A percentile compares a stretch with the other conserved stretches of the same genome.
phyloP scores from a whole-genome alignment of 2,113 vertebrate genomes.

The Donacobius atricapilla region DNA sequence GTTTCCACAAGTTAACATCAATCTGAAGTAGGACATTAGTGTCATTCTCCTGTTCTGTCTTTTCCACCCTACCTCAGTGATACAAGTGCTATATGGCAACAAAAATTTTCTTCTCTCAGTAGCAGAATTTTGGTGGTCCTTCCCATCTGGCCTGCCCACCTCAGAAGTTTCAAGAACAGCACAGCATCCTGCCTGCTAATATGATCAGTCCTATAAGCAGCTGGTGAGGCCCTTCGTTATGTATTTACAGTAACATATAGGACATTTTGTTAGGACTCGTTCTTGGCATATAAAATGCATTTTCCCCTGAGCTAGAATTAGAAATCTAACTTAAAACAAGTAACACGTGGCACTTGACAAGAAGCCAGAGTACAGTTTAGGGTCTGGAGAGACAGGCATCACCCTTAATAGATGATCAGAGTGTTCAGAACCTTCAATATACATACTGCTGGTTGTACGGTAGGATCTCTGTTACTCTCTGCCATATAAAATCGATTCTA shows the following conservation, averaged over 20 bases:
- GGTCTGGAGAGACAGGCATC: background rate
- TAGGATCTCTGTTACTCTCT: background rate
- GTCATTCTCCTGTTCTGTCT: background rate
- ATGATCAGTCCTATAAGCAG: background rate
- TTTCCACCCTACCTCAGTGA: background rate
- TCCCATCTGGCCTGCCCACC: background rate
- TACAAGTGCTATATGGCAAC: background rate
- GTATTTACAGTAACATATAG: background rate
- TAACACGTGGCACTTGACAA: background rate
- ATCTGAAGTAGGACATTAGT: background rate
- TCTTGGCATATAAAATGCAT: background rate
- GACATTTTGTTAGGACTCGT: background rate
- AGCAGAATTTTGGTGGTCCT: background rate
- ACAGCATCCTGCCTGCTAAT: background rate
- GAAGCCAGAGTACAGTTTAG: background rate
- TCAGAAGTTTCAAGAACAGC: background rate
- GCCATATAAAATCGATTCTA: background rate
- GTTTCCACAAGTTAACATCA: background rate
- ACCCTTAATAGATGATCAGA: rapidly evolving
- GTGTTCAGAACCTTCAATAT: background rate
- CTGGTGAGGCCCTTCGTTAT: background rate
- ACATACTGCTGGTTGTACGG: background rate
- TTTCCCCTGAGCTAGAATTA: background rate
- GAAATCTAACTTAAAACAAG: background rate
- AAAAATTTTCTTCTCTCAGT: background rate